Percentiles rank a stretch among this genome's conserved stretches.
Evolutionary conservation across 2,888 invertebrate genomes (phyloP).

Genomic region (Sinhomidia bicolor): DNA sequence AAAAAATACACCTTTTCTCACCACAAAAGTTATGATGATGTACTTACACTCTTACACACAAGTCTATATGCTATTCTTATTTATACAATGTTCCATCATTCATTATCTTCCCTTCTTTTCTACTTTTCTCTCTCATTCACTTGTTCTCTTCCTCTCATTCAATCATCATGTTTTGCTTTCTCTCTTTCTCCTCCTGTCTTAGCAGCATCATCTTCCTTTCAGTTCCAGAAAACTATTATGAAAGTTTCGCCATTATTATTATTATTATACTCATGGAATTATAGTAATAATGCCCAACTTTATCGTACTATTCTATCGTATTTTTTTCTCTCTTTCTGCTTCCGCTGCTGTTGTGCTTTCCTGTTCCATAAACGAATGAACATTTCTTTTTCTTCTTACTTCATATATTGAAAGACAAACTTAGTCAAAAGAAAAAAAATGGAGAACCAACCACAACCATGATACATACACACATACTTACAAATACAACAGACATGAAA

Average conservation of each 20-base stretch:
- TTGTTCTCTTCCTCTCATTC: slow-evolving; percentile 29
- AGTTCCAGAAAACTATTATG: slow-evolving; percentile 51
- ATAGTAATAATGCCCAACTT: slow-evolving; percentile 10
- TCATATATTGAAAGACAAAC: slow-evolving; percentile 18
- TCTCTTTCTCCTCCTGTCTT: slow-evolving; percentile 39
- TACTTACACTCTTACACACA: no score
- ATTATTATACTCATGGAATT: slow-evolving; percentile 55
- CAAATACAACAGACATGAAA: no score
- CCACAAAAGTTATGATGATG: no score
- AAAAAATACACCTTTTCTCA: no score
- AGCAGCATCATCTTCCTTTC: slow-evolving; percentile 30
- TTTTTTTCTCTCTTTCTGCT: not conserved
- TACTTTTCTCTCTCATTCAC: slow-evolving; percentile 6
- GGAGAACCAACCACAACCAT: slow-evolving; percentile 40
- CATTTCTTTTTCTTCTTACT: no score
- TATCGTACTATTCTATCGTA: not conserved
- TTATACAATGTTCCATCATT: slow-evolving; percentile 47
- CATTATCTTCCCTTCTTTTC: slow-evolving; percentile 48
- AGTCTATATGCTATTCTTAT: no score
- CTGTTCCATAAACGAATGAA: slow-evolving; percentile 30
- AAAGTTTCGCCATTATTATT: slow-evolving; percentile 29
- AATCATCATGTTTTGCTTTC: slow-evolving; percentile 48
- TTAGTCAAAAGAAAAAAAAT: not conserved
- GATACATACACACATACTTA: not conserved
- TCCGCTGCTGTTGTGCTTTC: not conserved